Conservation (phyloP, 2,797 vertebrate genomes). For the Poliocrania exsul region DNA sequence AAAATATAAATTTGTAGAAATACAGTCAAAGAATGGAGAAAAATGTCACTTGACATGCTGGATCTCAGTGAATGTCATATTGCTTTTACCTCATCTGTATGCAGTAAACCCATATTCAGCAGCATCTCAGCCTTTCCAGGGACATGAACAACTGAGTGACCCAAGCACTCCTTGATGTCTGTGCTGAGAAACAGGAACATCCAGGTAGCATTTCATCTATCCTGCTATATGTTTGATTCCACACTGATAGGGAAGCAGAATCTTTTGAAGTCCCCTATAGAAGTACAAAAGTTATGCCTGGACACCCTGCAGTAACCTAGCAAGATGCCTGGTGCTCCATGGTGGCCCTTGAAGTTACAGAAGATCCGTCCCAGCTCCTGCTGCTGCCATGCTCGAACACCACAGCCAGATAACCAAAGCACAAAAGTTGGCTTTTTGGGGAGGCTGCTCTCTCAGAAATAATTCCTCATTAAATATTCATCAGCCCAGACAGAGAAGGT, state of each 20-base stretch:
- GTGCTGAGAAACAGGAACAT: neutral
- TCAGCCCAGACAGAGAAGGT: neutral
- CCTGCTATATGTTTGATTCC: neutral
- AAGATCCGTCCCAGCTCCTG: neutral
- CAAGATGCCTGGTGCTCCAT: neutral
- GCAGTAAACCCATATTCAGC: neutral
- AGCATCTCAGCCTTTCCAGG: neutral
- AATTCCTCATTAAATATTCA: neutral
- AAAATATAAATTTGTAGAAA: neutral
- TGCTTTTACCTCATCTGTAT: neutral
- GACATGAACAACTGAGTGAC: neutral
- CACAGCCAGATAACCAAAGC: neutral
- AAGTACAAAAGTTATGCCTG: neutral
- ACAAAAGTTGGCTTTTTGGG: neutral
- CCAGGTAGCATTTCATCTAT: neutral
- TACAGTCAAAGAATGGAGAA: neutral
- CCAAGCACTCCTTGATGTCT: neutral
- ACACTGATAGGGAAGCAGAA: neutral
- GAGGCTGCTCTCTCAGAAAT: neutral
- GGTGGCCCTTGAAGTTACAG: neutral
- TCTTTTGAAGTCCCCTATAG: neutral
- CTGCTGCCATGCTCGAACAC: neutral
- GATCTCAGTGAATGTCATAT: neutral
- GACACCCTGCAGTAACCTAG: neutral
- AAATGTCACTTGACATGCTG: neutral